phyloP scores from a whole-genome alignment of 2,888 invertebrate species.

The Osmoderma eremita region DNA sequence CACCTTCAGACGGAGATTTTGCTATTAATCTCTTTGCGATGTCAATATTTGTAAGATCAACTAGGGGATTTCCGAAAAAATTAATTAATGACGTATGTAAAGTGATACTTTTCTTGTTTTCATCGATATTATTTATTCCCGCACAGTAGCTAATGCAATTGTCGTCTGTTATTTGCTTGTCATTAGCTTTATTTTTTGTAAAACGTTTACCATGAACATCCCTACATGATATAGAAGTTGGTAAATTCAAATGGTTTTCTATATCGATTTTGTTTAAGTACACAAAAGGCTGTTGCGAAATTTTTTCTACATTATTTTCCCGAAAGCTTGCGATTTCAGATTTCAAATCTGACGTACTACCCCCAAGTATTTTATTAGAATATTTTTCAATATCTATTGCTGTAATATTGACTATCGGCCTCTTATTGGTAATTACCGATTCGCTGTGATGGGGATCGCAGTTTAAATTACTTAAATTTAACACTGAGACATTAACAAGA shows the following conservation, averaged over 20 bases:
- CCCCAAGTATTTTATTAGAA: neutral
- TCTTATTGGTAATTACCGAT: neutral
- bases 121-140: neutral
- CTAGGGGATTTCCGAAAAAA: too few species aligned
- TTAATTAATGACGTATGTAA: too few species aligned
- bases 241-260: neutral
- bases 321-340: neutral
- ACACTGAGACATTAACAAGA: neutral
- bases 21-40: too few species aligned
- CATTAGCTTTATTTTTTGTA: too few species aligned
- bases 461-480: neutral
- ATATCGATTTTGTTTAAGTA: slow-evolving; percentile 5
- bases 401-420: slow-evolving; percentile 4
- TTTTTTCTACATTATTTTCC: neutral
- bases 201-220: neutral
- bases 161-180: neutral
- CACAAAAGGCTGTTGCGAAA: neutral
- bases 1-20: too few species aligned
- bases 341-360: neutral
- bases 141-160: neutral
- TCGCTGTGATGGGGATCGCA: neutral
- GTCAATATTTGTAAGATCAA: too few species aligned
- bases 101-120: neutral
- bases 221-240: too few species aligned
- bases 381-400: neutral